Evolutionary conservation across 2,888 invertebrate genomes (phyloP), one percentile per base, ranked within the genome.

Genomic region (Polydrusus cervinus): DNA sequence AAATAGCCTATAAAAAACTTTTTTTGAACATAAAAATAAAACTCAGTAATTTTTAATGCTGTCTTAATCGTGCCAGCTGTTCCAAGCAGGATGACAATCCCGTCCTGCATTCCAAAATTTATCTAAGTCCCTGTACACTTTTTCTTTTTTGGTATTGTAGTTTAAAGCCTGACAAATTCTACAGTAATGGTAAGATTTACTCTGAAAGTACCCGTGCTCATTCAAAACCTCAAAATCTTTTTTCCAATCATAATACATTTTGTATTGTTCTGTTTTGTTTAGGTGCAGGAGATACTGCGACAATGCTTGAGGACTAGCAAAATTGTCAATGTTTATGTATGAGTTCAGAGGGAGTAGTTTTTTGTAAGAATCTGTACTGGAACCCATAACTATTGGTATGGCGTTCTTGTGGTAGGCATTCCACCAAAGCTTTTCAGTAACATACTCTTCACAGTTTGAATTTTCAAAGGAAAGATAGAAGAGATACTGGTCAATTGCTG

Each of bases 381-480:
- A 88, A 0, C 93, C 93, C 89, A 92, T 90, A 49, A 93, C 90
- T 3, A 93, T 85, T 0, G 93, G 93, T 38, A 93, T 89, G 0
- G 92, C 88, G 14, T 89, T 89, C 83, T 92, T 92, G 1, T 86
- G 81, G 79, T 90, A 92, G 0, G 91, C 92, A 79, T 93, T 89
- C 88, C 92, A 91, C 86, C 91, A 93, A 0, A 90, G 83, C 83
- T 94, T 94, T 82, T 94, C 93, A 0, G 93, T 93, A 57, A 93
- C 85, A 80, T 94, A 94, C 82, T 93, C 91, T 7, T 88, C 87
- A 81, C 94, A 94, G 79, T 90, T 89, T 0, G 92, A 90, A 82
- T 93, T 93, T 84, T 94, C 94, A 78, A 93, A 90, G 0, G 92
- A 90, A 51, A 94, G 84, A 81, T 93, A 93, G 83, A 94, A 94